phyloP scores from a whole-genome alignment of 1,140 invertebrate species.

The Drosophila tristis region DNA sequence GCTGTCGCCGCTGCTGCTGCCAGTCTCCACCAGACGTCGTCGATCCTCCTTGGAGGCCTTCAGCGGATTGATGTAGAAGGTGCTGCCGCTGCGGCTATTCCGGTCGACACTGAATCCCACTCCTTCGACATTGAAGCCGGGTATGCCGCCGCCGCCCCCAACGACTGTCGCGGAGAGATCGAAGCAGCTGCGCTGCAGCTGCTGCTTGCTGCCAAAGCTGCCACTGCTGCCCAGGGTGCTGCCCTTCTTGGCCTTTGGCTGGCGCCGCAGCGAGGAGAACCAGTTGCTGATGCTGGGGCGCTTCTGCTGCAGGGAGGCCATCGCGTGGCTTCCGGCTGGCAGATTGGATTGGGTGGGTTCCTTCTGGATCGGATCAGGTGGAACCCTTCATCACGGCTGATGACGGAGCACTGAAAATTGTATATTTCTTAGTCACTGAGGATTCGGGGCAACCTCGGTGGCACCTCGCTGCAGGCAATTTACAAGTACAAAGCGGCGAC shows the following conservation, averaged over 20 bases:
- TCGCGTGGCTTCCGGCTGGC: neutral
- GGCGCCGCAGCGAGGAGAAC: constrained; percentile 90
- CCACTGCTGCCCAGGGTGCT: constrained; percentile 34
- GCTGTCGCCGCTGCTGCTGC: constrained; percentile 29
- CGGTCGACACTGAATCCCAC: constrained; percentile 7
- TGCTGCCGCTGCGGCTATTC: constrained; percentile 57
- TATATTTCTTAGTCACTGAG: constrained; percentile 36
- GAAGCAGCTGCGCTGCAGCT: constrained; percentile 82
- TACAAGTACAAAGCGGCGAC: constrained; percentile 55
- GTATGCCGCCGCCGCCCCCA: neutral
- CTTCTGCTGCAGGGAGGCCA: constrained; percentile 84
- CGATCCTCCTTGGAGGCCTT: constrained; percentile 54
- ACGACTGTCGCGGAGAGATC: constrained; percentile 56
- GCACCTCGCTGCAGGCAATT: constrained; percentile 42
- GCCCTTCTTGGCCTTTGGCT: constrained; percentile 85
- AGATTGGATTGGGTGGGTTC: too few species aligned
- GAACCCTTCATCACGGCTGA: constrained; percentile 32
- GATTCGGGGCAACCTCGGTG: constrained; percentile 8
- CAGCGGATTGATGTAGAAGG: constrained; percentile 50
- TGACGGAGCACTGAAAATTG: constrained; percentile 49
- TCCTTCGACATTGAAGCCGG: constrained; percentile 10
- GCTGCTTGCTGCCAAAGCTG: constrained; percentile 70
- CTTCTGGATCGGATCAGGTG: too few species aligned
- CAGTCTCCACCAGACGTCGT: constrained; percentile 30
- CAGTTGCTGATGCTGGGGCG: constrained; percentile 88